These are phyloP conservation scores for Corvus moneduloides DNA, from an alignment of 2,113 vertebrate species.

Conservation along the genomic window DNA sequence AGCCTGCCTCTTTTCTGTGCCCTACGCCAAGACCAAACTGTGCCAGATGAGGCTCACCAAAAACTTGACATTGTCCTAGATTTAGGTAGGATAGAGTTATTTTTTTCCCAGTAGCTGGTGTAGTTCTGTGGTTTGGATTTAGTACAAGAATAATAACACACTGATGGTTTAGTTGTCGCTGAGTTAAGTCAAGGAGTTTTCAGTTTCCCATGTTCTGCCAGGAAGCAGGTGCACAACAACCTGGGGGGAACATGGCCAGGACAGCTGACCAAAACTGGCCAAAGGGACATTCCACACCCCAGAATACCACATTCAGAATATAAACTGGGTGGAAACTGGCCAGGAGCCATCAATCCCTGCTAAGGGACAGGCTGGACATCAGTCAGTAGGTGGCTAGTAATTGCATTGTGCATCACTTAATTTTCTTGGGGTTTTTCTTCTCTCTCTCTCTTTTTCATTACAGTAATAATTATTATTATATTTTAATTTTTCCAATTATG, in stretches of 20 bases:
- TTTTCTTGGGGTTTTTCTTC: background rate
- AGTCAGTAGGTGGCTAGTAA: too few species aligned
- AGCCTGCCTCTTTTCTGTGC: background rate
- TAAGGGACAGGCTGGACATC: background rate
- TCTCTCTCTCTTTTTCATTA: background rate
- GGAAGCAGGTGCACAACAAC: background rate
- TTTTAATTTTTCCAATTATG: background rate
- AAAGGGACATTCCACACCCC: background rate
- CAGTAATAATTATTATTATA: background rate
- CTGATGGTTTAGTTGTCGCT: background rate
- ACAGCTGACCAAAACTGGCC: background rate
- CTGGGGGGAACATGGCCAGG: background rate
- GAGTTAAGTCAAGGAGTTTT: background rate
- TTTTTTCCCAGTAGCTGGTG: background rate
- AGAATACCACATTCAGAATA: background rate
- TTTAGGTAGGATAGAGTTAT: background rate
- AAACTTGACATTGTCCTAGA: background rate
- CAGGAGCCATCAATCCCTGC: background rate
- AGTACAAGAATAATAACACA: background rate
- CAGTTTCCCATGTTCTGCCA: background rate
- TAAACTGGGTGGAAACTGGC: background rate
- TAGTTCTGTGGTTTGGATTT: background rate
- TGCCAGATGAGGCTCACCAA: background rate
- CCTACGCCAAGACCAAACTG: rapidly evolving
- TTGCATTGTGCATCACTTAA: background rate